Evolutionary conservation across 2,797 vertebrate species (phyloP).

Genomic region (Gastrophryne carolinensis): DNA sequence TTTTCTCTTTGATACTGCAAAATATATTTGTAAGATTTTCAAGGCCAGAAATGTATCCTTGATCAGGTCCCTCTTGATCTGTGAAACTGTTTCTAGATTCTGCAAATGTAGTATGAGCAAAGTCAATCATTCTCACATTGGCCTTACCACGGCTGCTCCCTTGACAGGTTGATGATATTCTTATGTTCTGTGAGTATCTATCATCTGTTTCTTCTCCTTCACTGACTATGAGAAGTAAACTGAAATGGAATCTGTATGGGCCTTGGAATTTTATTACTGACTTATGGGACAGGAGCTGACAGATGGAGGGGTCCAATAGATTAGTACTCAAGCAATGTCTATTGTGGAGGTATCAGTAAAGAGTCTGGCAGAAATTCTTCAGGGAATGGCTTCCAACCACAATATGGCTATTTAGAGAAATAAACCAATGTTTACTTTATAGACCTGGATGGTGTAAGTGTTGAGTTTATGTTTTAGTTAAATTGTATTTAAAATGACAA

Average conservation of each 20-base stretch:
- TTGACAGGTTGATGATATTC: neutral
- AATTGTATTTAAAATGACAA: too few species aligned
- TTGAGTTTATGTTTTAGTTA: too few species aligned
- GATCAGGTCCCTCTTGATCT: constrained; percentile 66
- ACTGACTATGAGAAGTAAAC: constrained; percentile 74
- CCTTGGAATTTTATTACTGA: constrained; percentile 65
- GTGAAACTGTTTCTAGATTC: constrained; percentile 60
- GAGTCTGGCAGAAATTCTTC: constrained; percentile 68
- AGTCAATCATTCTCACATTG: constrained; percentile 74
- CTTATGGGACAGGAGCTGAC: constrained; percentile 63
- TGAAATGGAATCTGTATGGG: constrained; percentile 76
- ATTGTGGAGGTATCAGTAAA: constrained; percentile 67
- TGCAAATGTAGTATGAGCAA: constrained; percentile 72
- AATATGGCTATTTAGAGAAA: constrained; percentile 76
- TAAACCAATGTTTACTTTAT: constrained; percentile 64
- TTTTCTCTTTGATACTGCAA: constrained; percentile 57
- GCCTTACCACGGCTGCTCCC: constrained; percentile 47
- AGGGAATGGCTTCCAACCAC: constrained; percentile 63
- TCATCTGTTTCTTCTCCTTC: constrained; percentile 60
- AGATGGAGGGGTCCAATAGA: constrained; percentile 66
- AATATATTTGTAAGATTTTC: constrained; percentile 76
- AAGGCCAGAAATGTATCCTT: constrained; percentile 72
- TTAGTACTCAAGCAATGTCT: constrained; percentile 62
- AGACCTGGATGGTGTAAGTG: constrained; percentile 57
- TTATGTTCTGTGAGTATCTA: constrained; percentile 20